Evolutionary conservation across 2,888 invertebrate species (phyloP).

Genomic region (Leptinotarsa haldemani): DNA sequence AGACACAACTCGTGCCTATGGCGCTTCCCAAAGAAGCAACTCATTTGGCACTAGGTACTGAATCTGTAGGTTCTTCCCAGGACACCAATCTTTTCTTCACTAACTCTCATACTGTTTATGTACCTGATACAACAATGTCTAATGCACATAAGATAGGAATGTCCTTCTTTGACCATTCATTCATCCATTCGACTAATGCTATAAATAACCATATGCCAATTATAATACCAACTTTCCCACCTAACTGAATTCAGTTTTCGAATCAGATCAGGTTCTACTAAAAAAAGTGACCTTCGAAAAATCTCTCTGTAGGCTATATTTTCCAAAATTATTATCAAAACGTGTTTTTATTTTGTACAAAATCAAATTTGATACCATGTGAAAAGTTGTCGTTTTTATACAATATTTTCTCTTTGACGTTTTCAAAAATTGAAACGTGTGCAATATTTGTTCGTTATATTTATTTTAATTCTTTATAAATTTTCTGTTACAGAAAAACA

Average conservation of each 20-base stretch:
- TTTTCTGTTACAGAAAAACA: conserved; percentile 33
- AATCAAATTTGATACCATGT: conserved; percentile 8
- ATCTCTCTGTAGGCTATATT: background rate
- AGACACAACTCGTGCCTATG: conserved; percentile 52
- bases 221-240: conserved; percentile 66
- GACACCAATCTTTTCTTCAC: conserved; percentile 59
- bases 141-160: conserved; percentile 65
- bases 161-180: conserved; percentile 65
- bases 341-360: conserved; percentile 17
- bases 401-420: conserved; percentile 30
- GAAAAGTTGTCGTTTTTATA: conserved; percentile 27
- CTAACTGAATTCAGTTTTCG: conserved; percentile 53
- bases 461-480: conserved; percentile 29
- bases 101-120: conserved; percentile 58
- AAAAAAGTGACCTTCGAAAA: conserved; percentile 52
- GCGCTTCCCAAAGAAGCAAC: conserved; percentile 60
- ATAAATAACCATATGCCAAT: conserved; percentile 65
- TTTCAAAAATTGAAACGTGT: conserved; percentile 42
- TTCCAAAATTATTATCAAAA: background rate
- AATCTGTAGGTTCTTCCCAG: conserved; percentile 54
- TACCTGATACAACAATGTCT: conserved; percentile 62
- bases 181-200: conserved; percentile 61
- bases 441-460: conserved; percentile 51
- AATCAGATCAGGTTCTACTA: conserved; percentile 33
- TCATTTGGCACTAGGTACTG: conserved; percentile 57